Evolutionary conservation across 2,797 vertebrate species (phyloP).

Genomic region (Geotrypetes seraphini): DNA sequence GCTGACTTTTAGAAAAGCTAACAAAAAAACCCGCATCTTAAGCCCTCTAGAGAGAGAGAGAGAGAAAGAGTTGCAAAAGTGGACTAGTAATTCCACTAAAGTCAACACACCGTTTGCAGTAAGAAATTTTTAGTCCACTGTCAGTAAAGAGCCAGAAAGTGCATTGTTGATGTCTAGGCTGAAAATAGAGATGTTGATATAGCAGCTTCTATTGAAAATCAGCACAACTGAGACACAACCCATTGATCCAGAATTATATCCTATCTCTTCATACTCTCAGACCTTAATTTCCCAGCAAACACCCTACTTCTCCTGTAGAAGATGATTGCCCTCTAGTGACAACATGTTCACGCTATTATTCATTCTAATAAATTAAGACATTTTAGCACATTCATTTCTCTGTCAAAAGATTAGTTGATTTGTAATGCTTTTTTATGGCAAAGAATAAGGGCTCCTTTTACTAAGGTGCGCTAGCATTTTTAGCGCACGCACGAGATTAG

Average conservation of each 20-base stretch:
- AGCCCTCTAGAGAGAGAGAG: too few relatives aligned
- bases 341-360: slow-evolving; percentile 26
- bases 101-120: not conserved
- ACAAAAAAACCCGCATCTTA: too few relatives aligned
- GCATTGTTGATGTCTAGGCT: slow-evolving; percentile 29
- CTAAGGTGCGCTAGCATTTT: too few relatives aligned
- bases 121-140: not conserved
- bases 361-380: slow-evolving; percentile 4
- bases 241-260: slow-evolving; percentile 35
- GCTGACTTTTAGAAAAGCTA: too few relatives aligned
- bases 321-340: slow-evolving; percentile 67
- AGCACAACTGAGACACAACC: slow-evolving; percentile 33
- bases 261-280: slow-evolving; percentile 13
- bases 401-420: too few relatives aligned
- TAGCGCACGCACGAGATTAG: too few relatives aligned
- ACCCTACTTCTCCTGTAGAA: slow-evolving; percentile 37
- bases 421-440: too few relatives aligned
- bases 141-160: slow-evolving; percentile 19
- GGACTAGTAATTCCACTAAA: too few relatives aligned
- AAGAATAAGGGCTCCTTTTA: too few relatives aligned
- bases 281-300: slow-evolving; percentile 7
- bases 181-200: slow-evolving; percentile 23
- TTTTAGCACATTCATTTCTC: too few relatives aligned
- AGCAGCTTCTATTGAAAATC: slow-evolving; percentile 39
- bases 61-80: too few relatives aligned